A percentile compares a stretch with the other conserved stretches of the same genome.
These are phyloP conservation scores for Sardinella longiceps DNA, from an alignment of 2,797 vertebrate genomes.

Conservation along the genomic window DNA sequence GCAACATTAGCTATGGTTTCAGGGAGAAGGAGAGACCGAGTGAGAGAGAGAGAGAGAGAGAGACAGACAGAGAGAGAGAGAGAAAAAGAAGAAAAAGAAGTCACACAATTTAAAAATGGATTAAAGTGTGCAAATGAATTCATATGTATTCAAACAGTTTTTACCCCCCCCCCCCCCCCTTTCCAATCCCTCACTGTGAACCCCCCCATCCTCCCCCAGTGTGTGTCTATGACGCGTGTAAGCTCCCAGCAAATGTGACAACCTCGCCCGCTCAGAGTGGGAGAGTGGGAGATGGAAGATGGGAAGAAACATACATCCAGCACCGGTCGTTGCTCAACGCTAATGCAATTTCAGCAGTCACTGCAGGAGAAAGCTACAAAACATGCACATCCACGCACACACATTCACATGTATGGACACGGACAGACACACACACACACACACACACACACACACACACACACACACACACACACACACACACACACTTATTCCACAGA, in stretches of 20 bases:
- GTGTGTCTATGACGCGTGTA: neutral
- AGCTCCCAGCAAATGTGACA: conserved; percentile 3
- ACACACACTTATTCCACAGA: neutral
- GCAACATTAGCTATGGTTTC: conserved; percentile 71
- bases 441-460: neutral
- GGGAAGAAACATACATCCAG: neutral
- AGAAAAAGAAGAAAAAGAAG: neutral
- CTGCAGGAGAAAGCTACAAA: neutral
- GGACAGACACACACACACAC: neutral
- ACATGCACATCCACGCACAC: neutral
- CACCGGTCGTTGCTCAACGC: conserved; percentile 19
- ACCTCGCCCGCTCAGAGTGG: conserved; percentile 5
- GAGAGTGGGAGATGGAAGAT: neutral
- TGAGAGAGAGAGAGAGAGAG: conserved; percentile 14
- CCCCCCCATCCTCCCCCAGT: neutral
- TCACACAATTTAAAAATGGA: neutral
- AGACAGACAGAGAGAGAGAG: neutral
- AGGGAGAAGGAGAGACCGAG: neutral
- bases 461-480: neutral
- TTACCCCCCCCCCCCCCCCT: neutral
- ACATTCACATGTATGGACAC: neutral
- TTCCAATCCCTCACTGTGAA: neutral
- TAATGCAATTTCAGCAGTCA: conserved; percentile 28
- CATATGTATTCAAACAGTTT: conserved; percentile 15
- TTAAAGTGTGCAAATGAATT: neutral